Percentiles rank a stretch among this genome's conserved stretches.
Conservation (phyloP, 2,113 vertebrate genomes). For the Labeo catla region DNA sequence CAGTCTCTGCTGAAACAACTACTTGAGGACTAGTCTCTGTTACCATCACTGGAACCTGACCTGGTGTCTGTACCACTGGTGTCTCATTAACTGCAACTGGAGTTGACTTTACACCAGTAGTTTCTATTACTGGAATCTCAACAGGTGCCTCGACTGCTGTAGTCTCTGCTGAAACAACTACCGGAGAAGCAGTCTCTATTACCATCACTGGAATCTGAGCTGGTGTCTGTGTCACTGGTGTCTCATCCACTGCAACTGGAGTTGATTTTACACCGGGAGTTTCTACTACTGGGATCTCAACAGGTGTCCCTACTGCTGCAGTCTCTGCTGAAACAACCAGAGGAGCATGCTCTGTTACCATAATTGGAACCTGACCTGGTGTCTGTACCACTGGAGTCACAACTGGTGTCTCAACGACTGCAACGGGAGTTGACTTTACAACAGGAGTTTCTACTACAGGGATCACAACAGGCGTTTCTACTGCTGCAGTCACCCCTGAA, state of each 20-base stretch:
- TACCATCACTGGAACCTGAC: background rate
- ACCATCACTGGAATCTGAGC: background rate
- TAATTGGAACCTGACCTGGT: background rate
- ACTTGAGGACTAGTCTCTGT: background rate
- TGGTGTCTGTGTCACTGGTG: background rate
- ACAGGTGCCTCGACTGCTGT: background rate
- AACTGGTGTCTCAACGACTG: background rate
- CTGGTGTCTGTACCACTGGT: background rate
- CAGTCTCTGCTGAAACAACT: background rate
- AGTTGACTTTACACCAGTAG: background rate
- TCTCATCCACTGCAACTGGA: background rate
- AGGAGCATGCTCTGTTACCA: background rate
- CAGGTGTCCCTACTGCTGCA: background rate
- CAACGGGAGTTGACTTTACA: background rate
- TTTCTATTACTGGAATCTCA: background rate
- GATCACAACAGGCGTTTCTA: background rate
- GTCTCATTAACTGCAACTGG: background rate
- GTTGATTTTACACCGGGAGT: background rate
- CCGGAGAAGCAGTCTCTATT: background rate
- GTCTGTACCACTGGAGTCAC: background rate
- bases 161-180: background rate
- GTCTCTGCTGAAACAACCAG: background rate
- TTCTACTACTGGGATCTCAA: background rate
- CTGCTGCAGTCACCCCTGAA: background rate
- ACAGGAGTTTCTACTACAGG: slow-evolving; percentile 31